Conservation (phyloP, 2,797 vertebrate species). For the Glyptemys insculpta region DNA sequence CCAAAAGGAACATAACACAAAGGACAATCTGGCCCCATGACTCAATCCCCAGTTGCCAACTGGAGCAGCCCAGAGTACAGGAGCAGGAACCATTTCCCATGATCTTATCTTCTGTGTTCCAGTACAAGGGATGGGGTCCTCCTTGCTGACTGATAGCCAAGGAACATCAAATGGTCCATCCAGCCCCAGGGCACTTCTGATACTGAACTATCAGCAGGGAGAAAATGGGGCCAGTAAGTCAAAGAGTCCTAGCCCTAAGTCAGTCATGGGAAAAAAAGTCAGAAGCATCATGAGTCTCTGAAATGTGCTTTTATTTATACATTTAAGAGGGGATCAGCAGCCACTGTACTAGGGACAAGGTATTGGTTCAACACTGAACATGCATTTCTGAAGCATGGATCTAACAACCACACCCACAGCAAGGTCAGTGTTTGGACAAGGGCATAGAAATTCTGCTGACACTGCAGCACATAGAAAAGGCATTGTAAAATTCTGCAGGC, state of each 20-base stretch:
- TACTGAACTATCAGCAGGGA: not conserved
- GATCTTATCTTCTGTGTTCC: not conserved
- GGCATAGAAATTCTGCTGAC: not conserved
- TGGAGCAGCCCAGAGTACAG: not conserved
- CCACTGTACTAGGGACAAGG: not conserved
- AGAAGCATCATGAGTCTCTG: not conserved
- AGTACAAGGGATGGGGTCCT: rapidly evolving
- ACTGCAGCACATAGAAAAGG: not conserved
- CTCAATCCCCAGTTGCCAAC: not conserved
- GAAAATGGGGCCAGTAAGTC: not conserved
- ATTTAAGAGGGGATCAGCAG: not conserved
- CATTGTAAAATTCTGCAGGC: not conserved
- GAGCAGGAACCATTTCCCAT: not conserved
- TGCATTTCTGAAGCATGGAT: not conserved
- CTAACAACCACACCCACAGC: not conserved
- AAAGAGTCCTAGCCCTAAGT: not conserved
- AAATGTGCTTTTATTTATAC: conserved; percentile 62
- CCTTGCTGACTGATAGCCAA: not conserved
- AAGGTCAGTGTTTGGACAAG: not conserved
- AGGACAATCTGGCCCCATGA: not conserved
- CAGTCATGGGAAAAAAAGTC: rapidly evolving
- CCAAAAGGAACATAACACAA: not conserved
- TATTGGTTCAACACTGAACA: not conserved
- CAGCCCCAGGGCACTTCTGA: not conserved
- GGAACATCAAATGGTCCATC: not conserved